phyloP scores from a whole-genome alignment of 2,888 invertebrate genomes.

The Drosophila anomelani region DNA sequence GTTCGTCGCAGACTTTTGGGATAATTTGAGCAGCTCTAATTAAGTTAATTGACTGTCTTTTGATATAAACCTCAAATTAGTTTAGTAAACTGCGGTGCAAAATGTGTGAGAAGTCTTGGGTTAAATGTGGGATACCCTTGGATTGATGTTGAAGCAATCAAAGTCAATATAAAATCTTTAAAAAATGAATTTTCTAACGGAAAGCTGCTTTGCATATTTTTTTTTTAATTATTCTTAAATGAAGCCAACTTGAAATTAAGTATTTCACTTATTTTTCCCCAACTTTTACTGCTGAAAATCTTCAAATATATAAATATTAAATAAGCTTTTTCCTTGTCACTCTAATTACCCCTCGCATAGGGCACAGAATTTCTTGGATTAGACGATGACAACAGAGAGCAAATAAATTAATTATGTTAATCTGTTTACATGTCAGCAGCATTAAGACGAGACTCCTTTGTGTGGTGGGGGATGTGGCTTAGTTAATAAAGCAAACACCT shows the following conservation, averaged over 20 bases:
- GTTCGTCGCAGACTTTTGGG: conserved; percentile 54
- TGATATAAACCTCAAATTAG: conserved; percentile 67
- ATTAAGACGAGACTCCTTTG: conserved; percentile 7
- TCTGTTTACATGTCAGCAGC: conserved; percentile 74
- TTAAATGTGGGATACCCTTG: not conserved
- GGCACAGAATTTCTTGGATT: conserved; percentile 41
- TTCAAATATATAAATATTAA: not conserved
- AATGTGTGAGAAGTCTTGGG: conserved; percentile 16
- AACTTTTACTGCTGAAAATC: not conserved
- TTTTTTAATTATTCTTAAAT: not conserved
- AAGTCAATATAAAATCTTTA: not conserved
- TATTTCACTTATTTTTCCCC: not conserved
- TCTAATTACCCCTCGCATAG: not conserved
- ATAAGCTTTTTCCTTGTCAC: not conserved
- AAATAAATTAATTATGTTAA: conserved; percentile 81
- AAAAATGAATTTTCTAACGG: not conserved
- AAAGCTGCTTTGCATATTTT: not conserved
- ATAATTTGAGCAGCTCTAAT: conserved; percentile 64
- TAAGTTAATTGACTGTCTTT: conserved; percentile 71
- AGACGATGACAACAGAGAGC: conserved; percentile 21
- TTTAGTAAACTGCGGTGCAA: conserved; percentile 38
- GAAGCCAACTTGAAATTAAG: not conserved
- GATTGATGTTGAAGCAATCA: not conserved
- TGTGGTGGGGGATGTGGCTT: conserved; percentile 12
- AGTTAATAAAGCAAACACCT: conserved; percentile 75